Conservation (phyloP, 2,888 invertebrate species). For the Eurois occulta region DNA sequence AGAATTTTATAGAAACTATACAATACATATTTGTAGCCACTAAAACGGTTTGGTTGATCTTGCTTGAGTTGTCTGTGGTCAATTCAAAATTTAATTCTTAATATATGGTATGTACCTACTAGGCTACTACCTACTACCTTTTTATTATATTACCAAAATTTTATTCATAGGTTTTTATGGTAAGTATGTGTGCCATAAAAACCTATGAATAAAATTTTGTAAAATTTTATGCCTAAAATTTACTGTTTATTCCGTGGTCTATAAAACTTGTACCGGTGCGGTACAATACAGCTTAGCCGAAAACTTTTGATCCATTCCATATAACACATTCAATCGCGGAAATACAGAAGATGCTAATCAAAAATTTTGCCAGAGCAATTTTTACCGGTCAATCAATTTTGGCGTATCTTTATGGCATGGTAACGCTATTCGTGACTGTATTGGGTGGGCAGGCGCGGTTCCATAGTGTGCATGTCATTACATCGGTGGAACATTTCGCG, state of each 20-base stretch:
- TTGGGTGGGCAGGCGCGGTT: slow-evolving; percentile 65
- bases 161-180: too few relatives aligned
- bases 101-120: too few relatives aligned
- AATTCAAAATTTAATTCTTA: too few relatives aligned
- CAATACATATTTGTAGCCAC: not conserved
- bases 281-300: slow-evolving; percentile 42
- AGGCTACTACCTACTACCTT: too few relatives aligned
- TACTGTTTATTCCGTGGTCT: slow-evolving; percentile 53
- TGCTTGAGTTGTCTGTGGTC: slow-evolving; percentile 10
- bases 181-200: too few relatives aligned
- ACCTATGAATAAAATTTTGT: too few relatives aligned
- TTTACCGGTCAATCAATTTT: slow-evolving; percentile 67
- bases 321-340: slow-evolving; percentile 48
- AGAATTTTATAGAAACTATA: slow-evolving; percentile 10
- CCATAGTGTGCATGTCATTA: slow-evolving; percentile 82
- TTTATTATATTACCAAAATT: too few relatives aligned
- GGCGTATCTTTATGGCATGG: slow-evolving; percentile 61
- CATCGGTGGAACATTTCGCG: slow-evolving; percentile 82
- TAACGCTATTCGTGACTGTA: slow-evolving; percentile 67
- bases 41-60: not conserved
- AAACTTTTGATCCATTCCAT: slow-evolving; percentile 43
- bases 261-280: slow-evolving; percentile 42
- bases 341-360: slow-evolving; percentile 44
- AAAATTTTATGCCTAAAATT: too few relatives aligned
- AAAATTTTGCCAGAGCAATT: slow-evolving; percentile 57